Evolutionary conservation across 2,888 invertebrate genomes (phyloP).

Genomic region (Harpalus rubripes): DNA sequence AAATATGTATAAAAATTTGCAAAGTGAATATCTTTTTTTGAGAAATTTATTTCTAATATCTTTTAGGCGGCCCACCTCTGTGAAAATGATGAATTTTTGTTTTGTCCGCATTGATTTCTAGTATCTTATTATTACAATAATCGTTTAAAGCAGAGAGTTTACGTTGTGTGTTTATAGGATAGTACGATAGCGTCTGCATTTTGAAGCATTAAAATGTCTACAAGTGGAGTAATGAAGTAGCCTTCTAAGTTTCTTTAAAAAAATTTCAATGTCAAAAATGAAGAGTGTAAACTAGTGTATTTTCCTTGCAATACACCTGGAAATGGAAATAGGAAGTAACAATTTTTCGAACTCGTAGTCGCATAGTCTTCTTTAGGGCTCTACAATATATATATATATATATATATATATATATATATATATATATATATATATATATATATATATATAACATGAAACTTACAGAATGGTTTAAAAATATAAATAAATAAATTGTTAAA

Average conservation of each 20-base stretch:
- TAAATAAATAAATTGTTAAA: no score
- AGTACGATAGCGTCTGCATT: slow-evolving; percentile 16
- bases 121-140: background rate
- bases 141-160: background rate
- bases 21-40: background rate
- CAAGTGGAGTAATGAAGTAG: background rate
- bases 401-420: no score
- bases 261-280: slow-evolving; percentile 5
- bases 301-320: background rate
- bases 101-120: background rate
- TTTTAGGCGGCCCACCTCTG: background rate
- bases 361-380: no score
- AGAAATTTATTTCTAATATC: background rate
- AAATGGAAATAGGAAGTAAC: no score
- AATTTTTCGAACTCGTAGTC: no score
- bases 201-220: background rate
- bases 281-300: background rate
- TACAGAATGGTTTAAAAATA: no score
- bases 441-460: no score
- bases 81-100: background rate
- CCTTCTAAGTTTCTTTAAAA: background rate
- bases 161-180: background rate
- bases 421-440: no score
- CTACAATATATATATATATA: no score
- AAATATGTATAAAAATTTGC: background rate